These are phyloP conservation scores for Ophioninae sp. DNA, from an alignment of 2,888 invertebrate genomes.

Conservation along the genomic window DNA sequence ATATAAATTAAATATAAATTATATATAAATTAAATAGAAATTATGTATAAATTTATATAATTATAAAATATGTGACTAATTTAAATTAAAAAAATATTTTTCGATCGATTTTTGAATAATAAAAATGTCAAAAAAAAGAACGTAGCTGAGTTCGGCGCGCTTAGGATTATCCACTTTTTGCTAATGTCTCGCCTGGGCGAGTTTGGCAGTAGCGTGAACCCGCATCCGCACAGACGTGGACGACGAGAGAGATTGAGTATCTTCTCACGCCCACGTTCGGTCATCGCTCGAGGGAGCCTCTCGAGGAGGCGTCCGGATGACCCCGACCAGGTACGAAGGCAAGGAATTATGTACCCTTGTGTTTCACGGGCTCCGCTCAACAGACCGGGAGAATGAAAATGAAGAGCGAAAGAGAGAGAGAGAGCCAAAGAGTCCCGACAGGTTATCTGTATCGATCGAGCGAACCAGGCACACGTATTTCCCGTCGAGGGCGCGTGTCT, in stretches of 20 bases:
- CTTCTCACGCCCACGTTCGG: conserved; percentile 12
- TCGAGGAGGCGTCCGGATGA: conserved; percentile 33
- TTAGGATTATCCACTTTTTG: neutral
- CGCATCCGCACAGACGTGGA: neutral
- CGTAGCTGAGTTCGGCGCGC: no score
- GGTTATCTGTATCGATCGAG: conserved; percentile 52
- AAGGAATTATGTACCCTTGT: conserved; percentile 39
- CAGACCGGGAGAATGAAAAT: conserved; percentile 58
- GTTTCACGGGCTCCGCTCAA: conserved; percentile 65
- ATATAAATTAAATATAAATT: no score
- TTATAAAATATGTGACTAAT: no score
- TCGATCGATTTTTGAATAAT: neutral
- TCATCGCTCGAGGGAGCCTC: conserved; percentile 30
- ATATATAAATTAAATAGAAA: no score
- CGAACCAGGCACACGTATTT: conserved; percentile 37
- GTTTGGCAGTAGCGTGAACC: neutral
- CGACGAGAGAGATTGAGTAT: conserved; percentile 7
- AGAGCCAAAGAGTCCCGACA: conserved; percentile 35
- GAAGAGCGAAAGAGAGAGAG: conserved; percentile 31
- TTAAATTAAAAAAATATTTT: no score
- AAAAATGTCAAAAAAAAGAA: neutral
- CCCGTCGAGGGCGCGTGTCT: conserved; percentile 3
- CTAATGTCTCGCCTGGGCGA: neutral
- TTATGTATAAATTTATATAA: no score
- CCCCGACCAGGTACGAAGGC: conserved; percentile 36